Evolutionary conservation across 2,113 vertebrate species (phyloP).

Genomic region (Ctenomys sociabilis): DNA sequence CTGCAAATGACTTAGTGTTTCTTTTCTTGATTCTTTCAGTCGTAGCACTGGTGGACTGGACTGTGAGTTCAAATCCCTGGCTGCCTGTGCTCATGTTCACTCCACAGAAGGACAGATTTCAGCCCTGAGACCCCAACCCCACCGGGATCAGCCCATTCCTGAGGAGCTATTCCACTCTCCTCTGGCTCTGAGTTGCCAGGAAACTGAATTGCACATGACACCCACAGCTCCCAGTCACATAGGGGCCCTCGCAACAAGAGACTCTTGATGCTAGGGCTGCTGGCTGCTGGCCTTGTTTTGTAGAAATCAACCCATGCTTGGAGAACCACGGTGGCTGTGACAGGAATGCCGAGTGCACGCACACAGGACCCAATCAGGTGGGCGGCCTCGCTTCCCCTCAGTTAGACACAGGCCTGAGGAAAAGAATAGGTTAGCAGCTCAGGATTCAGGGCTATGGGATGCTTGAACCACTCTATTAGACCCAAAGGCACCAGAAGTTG

Average conservation of each 20-base stretch:
- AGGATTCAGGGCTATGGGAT: neutral
- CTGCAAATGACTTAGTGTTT: neutral
- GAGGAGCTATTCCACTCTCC: neutral
- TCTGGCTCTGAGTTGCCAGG: neutral
- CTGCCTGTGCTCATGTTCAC: neutral
- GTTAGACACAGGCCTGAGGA: neutral
- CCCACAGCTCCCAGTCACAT: neutral
- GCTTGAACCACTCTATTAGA: neutral
- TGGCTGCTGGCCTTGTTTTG: slow-evolving; percentile 53
- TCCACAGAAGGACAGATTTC: neutral
- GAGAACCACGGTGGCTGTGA: slow-evolving; percentile 90
- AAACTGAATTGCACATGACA: neutral
- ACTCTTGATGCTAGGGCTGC: neutral
- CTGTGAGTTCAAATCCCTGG: neutral
- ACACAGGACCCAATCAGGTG: slow-evolving; percentile 95
- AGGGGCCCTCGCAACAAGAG: neutral
- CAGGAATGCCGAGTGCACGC: slow-evolving; percentile 91
- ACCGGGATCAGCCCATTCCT: neutral
- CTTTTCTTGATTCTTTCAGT: neutral
- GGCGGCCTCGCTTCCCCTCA: neutral
- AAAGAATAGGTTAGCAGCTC: neutral
- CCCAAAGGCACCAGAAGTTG: fast-evolving
- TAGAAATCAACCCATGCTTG: slow-evolving; percentile 96
- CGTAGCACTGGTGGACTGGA: neutral
- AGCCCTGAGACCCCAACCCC: neutral